Conservation (phyloP, 2,113 vertebrate species). For the Orthonyx spaldingii region DNA sequence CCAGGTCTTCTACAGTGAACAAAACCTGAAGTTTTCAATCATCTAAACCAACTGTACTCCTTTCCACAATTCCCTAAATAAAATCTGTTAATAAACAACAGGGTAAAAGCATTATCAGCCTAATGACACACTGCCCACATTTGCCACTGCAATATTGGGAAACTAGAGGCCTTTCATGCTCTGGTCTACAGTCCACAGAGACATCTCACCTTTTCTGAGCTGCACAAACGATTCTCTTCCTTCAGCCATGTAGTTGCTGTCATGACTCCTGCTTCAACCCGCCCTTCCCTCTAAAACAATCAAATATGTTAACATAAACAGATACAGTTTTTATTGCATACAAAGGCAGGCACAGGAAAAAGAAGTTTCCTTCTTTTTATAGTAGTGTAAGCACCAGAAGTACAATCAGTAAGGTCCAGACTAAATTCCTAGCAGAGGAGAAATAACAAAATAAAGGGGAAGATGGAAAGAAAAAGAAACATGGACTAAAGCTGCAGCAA, state of each 20-base stretch:
- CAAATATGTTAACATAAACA: background rate
- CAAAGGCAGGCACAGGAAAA: background rate
- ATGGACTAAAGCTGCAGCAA: background rate
- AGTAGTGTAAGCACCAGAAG: background rate
- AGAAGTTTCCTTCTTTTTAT: background rate
- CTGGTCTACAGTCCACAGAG: background rate
- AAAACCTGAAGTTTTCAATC: background rate
- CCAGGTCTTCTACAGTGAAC: background rate
- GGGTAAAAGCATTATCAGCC: background rate
- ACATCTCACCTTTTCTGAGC: conserved; percentile 74
- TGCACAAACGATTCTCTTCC: conserved; percentile 32
- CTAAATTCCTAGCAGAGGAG: background rate
- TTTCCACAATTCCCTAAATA: background rate
- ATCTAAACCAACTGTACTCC: background rate
- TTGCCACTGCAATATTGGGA: background rate
- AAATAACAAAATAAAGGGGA: background rate
- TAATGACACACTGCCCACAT: background rate
- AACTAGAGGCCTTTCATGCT: background rate
- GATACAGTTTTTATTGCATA: background rate
- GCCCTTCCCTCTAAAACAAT: conserved; percentile 84
- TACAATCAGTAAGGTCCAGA: background rate
- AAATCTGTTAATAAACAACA: background rate
- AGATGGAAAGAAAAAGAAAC: background rate
- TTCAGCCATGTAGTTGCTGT: conserved; percentile 79
- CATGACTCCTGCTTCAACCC: conserved; percentile 85